A percentile compares a stretch with the other conserved stretches of the same genome.
Conservation (phyloP, 2,113 vertebrate species). For the Muscicapa adusta region DNA sequence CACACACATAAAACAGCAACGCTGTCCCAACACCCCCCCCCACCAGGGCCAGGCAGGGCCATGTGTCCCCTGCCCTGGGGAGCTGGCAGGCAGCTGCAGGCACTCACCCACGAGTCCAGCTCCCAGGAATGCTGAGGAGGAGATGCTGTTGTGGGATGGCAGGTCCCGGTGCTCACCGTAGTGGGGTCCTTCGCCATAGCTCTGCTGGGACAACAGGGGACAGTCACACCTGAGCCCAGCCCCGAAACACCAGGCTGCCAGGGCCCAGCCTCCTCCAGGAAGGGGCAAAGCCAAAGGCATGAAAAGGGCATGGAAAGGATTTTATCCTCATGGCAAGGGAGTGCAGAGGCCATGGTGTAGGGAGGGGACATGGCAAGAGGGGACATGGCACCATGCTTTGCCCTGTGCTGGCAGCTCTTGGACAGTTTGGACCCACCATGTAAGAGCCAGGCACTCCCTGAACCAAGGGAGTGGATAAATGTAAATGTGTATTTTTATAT, state of each 20-base stretch:
- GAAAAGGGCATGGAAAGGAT: not conserved
- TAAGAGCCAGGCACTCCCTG: not conserved
- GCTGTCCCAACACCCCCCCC: accelerated
- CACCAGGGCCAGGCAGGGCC: accelerated
- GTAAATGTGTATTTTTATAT: not conserved
- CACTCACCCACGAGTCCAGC: conserved; percentile 87
- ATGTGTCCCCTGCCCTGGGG: not conserved
- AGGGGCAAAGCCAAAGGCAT: not conserved
- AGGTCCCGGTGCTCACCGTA: conserved; percentile 87
- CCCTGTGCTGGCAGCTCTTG: not conserved
- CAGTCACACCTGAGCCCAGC: accelerated
- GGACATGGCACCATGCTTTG: not conserved
- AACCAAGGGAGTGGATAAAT: not conserved
- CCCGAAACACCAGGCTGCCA: accelerated
- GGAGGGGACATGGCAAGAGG: not conserved
- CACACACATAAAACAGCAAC: accelerated
- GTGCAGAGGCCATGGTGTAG: accelerated
- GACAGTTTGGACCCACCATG: not conserved
- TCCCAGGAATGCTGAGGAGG: conserved; percentile 87
- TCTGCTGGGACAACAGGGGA: conserved; percentile 61
- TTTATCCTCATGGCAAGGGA: too few relatives aligned
- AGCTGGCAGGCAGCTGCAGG: not conserved
- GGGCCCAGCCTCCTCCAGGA: not conserved
- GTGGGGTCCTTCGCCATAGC: conserved; percentile 85
- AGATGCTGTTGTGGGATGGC: conserved; percentile 71